A percentile compares a stretch with the other conserved stretches of the same genome.
Conservation (phyloP, 1,140 invertebrate species). For the Leptopilina boulardi region DNA sequence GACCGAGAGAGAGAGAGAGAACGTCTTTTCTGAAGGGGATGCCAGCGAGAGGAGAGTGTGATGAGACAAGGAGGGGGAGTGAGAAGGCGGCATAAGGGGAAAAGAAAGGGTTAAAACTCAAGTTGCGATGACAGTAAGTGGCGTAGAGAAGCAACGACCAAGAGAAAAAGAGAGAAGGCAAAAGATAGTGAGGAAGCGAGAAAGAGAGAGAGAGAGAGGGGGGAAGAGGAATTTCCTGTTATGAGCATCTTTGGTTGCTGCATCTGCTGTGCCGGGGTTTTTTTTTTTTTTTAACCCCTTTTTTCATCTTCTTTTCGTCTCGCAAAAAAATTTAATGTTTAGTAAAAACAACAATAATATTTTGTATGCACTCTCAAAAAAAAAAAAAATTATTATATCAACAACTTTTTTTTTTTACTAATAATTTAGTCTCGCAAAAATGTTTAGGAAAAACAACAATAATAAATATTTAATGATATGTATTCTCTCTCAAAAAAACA, state of each 20-base stretch:
- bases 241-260: constrained; percentile 73
- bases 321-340: too few species aligned
- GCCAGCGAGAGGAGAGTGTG: constrained; percentile 2
- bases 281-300: constrained; percentile 58
- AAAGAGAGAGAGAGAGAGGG: too few species aligned
- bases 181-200: constrained; percentile 43
- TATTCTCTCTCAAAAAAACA: too few species aligned
- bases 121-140: constrained; percentile 28
- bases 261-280: constrained; percentile 65
- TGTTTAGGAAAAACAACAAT: too few species aligned
- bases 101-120: not conserved
- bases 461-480: too few species aligned
- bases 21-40: not conserved
- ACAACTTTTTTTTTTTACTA: too few species aligned
- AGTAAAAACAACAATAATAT: too few species aligned
- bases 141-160: constrained; percentile 15
- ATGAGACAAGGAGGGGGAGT: not conserved
- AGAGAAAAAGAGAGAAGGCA: constrained; percentile 40
- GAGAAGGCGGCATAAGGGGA: not conserved
- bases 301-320: constrained; percentile 44
- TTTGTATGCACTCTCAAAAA: too few species aligned
- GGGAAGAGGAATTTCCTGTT: constrained; percentile 73
- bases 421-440: too few species aligned
- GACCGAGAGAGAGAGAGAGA: constrained; percentile 23
- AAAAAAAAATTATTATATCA: too few species aligned